Evolutionary conservation across 2,797 vertebrate genomes (phyloP).

Genomic region (Lateolabrax maculatus): DNA sequence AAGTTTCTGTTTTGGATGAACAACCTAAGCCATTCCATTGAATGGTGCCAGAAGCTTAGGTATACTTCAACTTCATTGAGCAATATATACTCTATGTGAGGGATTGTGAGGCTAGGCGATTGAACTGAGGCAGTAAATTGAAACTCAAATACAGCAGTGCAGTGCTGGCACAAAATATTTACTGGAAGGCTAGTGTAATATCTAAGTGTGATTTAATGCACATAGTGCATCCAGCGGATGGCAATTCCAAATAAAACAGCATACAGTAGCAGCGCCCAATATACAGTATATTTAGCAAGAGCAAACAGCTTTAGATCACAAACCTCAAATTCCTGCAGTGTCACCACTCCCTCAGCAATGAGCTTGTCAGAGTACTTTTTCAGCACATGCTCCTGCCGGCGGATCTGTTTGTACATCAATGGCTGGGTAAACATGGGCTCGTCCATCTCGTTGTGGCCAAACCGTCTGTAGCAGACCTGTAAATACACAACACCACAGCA

Average conservation of each 20-base stretch:
- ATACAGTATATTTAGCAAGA: conserved; percentile 59
- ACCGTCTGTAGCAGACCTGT: conserved; percentile 92
- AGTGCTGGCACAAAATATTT: conserved; percentile 61
- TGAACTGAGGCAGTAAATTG: conserved; percentile 73
- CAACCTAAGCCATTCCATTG: conserved; percentile 52
- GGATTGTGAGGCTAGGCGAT: conserved; percentile 48
- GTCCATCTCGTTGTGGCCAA: conserved; percentile 96
- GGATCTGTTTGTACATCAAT: conserved; percentile 95
- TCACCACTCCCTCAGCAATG: conserved; percentile 91
- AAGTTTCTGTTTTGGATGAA: conserved; percentile 64
- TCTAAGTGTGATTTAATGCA: conserved; percentile 73
- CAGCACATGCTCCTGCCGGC: conserved; percentile 91
- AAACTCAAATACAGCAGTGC: conserved; percentile 65
- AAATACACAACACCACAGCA: conserved; percentile 11
- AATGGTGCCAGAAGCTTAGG: conserved; percentile 43
- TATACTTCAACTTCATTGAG: conserved; percentile 63
- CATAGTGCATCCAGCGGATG: conserved; percentile 11
- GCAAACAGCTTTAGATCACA: conserved; percentile 53
- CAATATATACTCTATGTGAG: conserved; percentile 61
- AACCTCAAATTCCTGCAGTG: conserved; percentile 93
- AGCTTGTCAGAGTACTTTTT: conserved; percentile 93
- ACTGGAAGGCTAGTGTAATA: conserved; percentile 58
- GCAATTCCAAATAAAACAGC: conserved; percentile 57
- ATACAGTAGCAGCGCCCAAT: conserved; percentile 51
- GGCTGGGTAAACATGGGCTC: conserved; percentile 97